Conservation (phyloP, 2,888 invertebrate species). For the Rhagonycha lutea region DNA sequence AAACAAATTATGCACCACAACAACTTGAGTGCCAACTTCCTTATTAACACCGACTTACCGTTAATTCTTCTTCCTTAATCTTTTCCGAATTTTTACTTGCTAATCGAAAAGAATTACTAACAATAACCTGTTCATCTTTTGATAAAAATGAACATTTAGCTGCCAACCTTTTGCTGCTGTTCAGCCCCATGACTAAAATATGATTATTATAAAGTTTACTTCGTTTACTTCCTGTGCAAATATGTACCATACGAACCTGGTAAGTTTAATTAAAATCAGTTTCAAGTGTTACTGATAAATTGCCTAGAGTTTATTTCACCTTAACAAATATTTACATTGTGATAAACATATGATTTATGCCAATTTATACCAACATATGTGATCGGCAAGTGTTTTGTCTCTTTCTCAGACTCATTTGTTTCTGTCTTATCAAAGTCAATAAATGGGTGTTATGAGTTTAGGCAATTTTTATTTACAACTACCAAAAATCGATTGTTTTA, state of each 20-base stretch:
- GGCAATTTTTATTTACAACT: background rate
- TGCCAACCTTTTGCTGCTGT: slow-evolving; percentile 67
- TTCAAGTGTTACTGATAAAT: background rate
- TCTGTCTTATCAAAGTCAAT: slow-evolving; percentile 3
- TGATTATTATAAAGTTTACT: background rate
- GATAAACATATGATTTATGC: slow-evolving; percentile 24
- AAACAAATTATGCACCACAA: background rate
- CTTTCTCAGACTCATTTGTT: background rate
- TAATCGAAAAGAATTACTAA: slow-evolving; percentile 64
- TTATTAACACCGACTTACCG: slow-evolving; percentile 53
- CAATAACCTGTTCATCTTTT: slow-evolving; percentile 66
- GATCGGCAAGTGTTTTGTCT: background rate
- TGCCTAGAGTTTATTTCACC: background rate
- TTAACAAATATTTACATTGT: slow-evolving; percentile 32
- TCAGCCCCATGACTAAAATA: slow-evolving; percentile 51
- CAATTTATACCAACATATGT: background rate
- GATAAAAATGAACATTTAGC: slow-evolving; percentile 68
- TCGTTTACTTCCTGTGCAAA: background rate
- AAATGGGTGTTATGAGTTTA: background rate
- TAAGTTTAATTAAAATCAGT: background rate
- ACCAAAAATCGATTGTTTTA: background rate
- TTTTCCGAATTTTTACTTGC: slow-evolving; percentile 68
- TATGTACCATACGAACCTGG: background rate
- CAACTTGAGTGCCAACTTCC: background rate
- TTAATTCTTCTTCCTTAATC: slow-evolving; percentile 69